These are phyloP conservation scores for Kryptolebias ocellatus DNA, from an alignment of 2,797 vertebrate species.

Conservation along the genomic window DNA sequence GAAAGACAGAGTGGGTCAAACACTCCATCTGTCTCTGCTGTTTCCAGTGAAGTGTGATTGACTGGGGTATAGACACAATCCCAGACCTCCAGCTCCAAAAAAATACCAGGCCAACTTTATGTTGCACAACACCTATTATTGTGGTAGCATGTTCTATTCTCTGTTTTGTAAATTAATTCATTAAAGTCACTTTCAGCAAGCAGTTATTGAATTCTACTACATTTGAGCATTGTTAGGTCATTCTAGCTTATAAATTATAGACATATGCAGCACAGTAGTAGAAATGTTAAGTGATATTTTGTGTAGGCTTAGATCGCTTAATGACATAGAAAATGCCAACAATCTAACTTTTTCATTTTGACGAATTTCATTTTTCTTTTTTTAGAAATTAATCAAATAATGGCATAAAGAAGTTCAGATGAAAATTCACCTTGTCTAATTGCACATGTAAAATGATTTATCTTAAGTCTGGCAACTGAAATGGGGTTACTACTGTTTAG, in stretches of 20 bases:
- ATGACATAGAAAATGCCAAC: not conserved
- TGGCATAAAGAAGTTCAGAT: constrained; percentile 9
- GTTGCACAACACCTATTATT: constrained; percentile 44
- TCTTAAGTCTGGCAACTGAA: constrained; percentile 18
- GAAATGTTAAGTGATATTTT: not conserved
- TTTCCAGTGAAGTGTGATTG: constrained; percentile 63
- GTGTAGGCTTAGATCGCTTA: not conserved
- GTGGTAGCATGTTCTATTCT: constrained; percentile 28
- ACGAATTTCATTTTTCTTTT: not conserved
- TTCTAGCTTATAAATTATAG: not conserved
- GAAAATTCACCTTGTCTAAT: constrained; percentile 24
- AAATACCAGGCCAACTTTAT: constrained; percentile 27
- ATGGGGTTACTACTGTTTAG: constrained; percentile 30
- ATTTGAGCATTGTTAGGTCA: constrained; percentile 4
- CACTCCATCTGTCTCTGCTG: constrained; percentile 66
- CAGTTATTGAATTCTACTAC: constrained; percentile 5
- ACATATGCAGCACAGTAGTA: not conserved
- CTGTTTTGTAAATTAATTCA: constrained; percentile 31
- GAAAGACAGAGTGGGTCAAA: constrained; percentile 57
- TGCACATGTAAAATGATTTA: constrained; percentile 12
- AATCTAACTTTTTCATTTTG: constrained; percentile 15
- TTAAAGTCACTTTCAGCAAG: constrained; percentile 37
- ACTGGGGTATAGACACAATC: constrained; percentile 42
- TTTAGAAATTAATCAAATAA: constrained; percentile 28
- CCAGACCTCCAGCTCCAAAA: constrained; percentile 17